Base-by-base conservation (phyloP, 1,140 invertebrate species). In the Laupala kohalensis region DNA sequence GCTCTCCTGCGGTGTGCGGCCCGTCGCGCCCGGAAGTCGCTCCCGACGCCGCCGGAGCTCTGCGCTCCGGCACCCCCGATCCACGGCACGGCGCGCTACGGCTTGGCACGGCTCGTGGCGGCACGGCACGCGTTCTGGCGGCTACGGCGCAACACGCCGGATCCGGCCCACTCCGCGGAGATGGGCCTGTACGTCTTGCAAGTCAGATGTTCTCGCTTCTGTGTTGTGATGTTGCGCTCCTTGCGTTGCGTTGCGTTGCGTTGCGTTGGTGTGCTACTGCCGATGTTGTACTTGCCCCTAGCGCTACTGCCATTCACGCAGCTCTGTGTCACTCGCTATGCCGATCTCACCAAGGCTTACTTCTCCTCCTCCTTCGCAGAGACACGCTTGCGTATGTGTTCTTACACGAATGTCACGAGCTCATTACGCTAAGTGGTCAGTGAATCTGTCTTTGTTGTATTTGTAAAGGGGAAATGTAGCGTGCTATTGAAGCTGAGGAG, bases 111-210 rank as follows among this genome's bases (percentile, higher is more conserved):
- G 84, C 74, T 83, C 86, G 78, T 85, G 84, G 78, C 83, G 86
- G 79, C 84, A 86, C 77, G 85, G 86, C 83, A 85, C 86, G 77
- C 84, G 83, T 84, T 86, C 81, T 87, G 85, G 85, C 83, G 85
- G 76, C 81, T 86, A 76, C 82, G 86, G 75, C 81, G 86, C 69
- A 23, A 27, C n/a, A 27, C 27, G 67, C 67, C 67, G 67, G 67
- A 68, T 27, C 67, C 67, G 69, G 30, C 69, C 25, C 28, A 73
- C 69, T 73, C 66, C 9, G 29, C 64, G 24, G 69, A 70, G 27
- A 73, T 70, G 66, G 64, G 69, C 25, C 53, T 73, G 66, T 72
- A 72, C 30, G 67, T 72, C 15, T 37, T 53, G 37, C 37, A 53
- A 53, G 37, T 53, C 37, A 53, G 37, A 53, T 53, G 37, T 53